Evolutionary conservation across 2,113 vertebrate genomes (phyloP).

Genomic region (Cettia cetti): DNA sequence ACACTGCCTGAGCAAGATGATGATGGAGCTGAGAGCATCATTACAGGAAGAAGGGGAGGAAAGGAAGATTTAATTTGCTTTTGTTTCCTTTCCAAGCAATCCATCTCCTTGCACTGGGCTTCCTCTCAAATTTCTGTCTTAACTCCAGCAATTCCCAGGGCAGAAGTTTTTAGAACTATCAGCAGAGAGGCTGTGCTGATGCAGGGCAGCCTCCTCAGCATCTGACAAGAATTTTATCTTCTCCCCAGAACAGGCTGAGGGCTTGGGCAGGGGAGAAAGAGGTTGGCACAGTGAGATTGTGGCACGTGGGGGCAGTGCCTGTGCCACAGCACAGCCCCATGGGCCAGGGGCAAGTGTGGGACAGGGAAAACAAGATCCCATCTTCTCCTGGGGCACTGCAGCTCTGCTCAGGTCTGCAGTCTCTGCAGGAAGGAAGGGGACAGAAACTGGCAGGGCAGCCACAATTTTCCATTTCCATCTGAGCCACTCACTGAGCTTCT

Average conservation of each 20-base stretch:
- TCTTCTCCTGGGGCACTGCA: background rate
- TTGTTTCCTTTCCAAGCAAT: constrained; percentile 48
- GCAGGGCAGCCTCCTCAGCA: background rate
- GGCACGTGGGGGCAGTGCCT: background rate
- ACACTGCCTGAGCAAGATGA: background rate
- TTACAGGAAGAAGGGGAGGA: background rate
- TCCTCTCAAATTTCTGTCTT: constrained; percentile 47
- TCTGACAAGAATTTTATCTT: background rate
- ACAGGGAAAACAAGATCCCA: background rate
- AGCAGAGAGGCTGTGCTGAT: constrained; percentile 14
- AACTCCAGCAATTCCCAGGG: constrained; percentile 22
- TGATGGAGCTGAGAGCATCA: constrained; percentile 23
- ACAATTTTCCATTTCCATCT: background rate
- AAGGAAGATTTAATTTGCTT: constrained; percentile 32
- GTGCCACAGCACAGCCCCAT: accelerated
- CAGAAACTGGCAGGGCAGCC: background rate
- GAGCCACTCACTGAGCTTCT: background rate
- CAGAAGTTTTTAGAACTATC: background rate
- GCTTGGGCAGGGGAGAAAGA: background rate
- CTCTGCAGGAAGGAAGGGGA: background rate
- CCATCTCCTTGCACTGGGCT: constrained; percentile 3
- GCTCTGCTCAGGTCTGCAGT: background rate
- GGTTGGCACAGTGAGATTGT: background rate
- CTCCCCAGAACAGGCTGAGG: background rate
- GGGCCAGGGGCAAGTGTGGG: background rate